Evolutionary conservation across 2,113 vertebrate genomes (phyloP).

Genomic region (Pitta sordida): DNA sequence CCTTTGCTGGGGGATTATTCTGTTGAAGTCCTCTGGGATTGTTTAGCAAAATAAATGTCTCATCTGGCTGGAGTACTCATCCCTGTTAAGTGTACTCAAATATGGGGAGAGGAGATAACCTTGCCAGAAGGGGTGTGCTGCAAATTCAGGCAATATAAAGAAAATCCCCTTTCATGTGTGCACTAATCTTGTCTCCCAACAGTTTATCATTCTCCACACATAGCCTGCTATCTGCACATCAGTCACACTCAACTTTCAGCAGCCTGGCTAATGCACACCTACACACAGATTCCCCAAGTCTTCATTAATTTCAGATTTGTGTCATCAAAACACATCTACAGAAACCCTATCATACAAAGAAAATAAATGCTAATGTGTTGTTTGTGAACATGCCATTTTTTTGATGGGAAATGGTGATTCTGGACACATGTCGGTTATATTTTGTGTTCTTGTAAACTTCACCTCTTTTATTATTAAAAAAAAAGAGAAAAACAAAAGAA

Average conservation of each 20-base stretch:
- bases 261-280: constrained; percentile 57
- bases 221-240: constrained; percentile 53
- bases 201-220: constrained; percentile 48
- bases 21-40: background rate
- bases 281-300: constrained; percentile 12
- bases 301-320: constrained; percentile 31
- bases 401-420: background rate
- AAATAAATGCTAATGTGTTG: background rate
- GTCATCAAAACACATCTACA: background rate
- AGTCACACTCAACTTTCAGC: constrained; percentile 37
- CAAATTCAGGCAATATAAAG: background rate
- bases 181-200: background rate
- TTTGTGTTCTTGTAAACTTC: background rate
- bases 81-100: constrained; percentile 29
- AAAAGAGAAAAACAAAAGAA: no score
- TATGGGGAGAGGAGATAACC: constrained; percentile 2
- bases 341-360: background rate
- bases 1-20: background rate
- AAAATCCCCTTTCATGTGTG: background rate
- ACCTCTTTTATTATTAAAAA: background rate
- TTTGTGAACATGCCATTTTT: background rate
- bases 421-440: background rate
- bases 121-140: constrained; percentile 10
- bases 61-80: constrained; percentile 15
- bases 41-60: constrained; percentile 2